Evolutionary conservation across 2,797 vertebrate species (phyloP), one percentile per base, ranked within the genome.

Genomic region (Spatula versicolor): DNA sequence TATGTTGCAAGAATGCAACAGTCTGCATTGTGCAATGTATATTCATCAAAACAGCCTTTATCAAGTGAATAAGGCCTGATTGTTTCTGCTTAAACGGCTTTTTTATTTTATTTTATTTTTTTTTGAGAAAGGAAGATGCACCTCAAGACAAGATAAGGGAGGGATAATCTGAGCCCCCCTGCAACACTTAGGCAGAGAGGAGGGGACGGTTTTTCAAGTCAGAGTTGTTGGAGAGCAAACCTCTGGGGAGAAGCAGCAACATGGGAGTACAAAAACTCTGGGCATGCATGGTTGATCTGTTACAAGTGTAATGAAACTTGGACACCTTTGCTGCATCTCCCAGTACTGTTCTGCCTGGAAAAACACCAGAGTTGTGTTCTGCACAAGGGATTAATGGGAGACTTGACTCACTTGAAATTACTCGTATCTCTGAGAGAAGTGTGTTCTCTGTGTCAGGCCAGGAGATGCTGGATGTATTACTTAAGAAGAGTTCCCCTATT

Each of bases 1-100:
- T 95, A 77, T 83, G 74, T 92, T 92, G 87, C 88, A 95, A 85
- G 83, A 94, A 96, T 94, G 75, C 92, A 95, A 48, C 74, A 63
- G 58, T 94, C 59, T 12, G 3, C 71, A 31, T 72, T 79, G 62
- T 79, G 80, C 76, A 90, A 73, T 67, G n/a, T 85, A n/a, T 84
- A 60, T 95, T 72, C 26, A 85, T 69, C 66, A 81, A 85, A 90
- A 15, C 21, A 63, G 21, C 19, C 55, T 92, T 87, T 93, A n/a
- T 91, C 62, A 68, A 77, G 22, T 63, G 37, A 90, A 67, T 87
- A 75, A 75, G 22, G 66, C 78, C 11, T 63, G 7, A 60, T 35
- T 94, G 52, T 33, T 83, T 91, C 67, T 92, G 28, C 64, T 92
- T 68, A 87, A 93, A 30, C 0, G 6, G 21, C 0, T 73, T 75